Evolutionary conservation across 2,888 invertebrate genomes (phyloP), one percentile per base, ranked within the genome.

Genomic region (Eristalis intricaria): DNA sequence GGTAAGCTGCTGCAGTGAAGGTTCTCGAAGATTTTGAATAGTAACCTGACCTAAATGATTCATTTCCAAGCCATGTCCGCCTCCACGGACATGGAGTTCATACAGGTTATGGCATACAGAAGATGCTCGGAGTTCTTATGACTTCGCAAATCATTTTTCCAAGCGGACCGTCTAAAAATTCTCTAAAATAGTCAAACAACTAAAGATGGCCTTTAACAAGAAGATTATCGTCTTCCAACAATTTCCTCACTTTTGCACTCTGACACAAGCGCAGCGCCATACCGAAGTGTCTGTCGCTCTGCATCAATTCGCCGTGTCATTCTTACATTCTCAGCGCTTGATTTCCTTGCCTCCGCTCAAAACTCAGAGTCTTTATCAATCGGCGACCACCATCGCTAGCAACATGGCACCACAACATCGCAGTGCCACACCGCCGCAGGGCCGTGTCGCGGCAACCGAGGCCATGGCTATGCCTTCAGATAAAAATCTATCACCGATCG

Each of bases 401-500:
- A 15, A n/a, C 32, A 22, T 43, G n/a, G 13, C 26, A 63, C 76
- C 75, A 64, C 68, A 60, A 32, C n/a, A 22, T 50, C 50, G 8
- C 50, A 22, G 3, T 19, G 19, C 50, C 50, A 50, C 50, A n/a
- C n/a, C 43, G n/a, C 15, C 15, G 4, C 7, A 19, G n/a, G n/a
- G 43, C 63, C 43, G 43, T 43, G 43, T 43, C 7, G 43, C 43
- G 43, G 43, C 63, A 19, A 66, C 71, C 32, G 32, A 32, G 65
- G 63, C 35, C 60, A 74, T 74, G 71, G 81, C 65, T 43, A 77
- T 81, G 73, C 35, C 58, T 63, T 82, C 19, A 81, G 85, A 86
- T 86, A 70, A 86, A 74, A 86, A 86, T 85, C 85, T 85, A 77
- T 85, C 77, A 81, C 77, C 81, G 81, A 74, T 65, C 40, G 69